Evolutionary conservation across 2,797 vertebrate species (phyloP), one percentile per base, ranked within the genome.

Genomic region (Vultur gryphus): DNA sequence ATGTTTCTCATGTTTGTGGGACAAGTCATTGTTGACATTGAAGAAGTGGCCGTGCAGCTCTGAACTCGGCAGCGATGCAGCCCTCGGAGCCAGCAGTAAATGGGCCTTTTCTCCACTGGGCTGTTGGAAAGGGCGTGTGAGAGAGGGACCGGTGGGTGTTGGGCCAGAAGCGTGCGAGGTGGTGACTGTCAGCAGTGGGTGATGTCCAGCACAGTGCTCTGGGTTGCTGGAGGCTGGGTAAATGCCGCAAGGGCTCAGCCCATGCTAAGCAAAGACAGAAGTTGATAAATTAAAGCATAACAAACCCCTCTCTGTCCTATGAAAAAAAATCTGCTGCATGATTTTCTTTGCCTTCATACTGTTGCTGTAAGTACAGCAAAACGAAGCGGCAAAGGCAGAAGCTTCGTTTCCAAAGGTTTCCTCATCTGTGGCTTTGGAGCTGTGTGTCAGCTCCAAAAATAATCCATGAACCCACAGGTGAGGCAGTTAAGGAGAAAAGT

Each of bases 301-400:
- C 29, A 48, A 14, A 35, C 7, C 21, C 16, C 2, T 0, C 8
- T 9, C 29, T n/a, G 33, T 24, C 35, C 26, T 24, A 0, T 6
- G 17, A 25, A 48, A 48, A 39, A 55, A 11, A 44, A 9, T 1
- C 20, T 7, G 10, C 28, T 3, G 26, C 6, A 0, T 19, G n/a
- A 8, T 8, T 46, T 21, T 14, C 46, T 70, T 59, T 15, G 5
- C 37, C n/a, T 51, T 61, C 29, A 3, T n/a, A 4, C 33, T 15
- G 1, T 7, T 66, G 10, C 78, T 59, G 3, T 8, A 11, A 39
- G 19, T 6, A 6, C 31, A 18, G 1, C 78, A 18, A 33, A 57
- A 10, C 48, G 8, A 11, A n/a, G 43, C 2, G 35, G 51, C 57
- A 43, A 33, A 77, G 43, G 37, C 54, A 44, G 64, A n/a, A 69